Conservation (phyloP, 1,140 invertebrate species). For the Drosophila carrolli region DNA sequence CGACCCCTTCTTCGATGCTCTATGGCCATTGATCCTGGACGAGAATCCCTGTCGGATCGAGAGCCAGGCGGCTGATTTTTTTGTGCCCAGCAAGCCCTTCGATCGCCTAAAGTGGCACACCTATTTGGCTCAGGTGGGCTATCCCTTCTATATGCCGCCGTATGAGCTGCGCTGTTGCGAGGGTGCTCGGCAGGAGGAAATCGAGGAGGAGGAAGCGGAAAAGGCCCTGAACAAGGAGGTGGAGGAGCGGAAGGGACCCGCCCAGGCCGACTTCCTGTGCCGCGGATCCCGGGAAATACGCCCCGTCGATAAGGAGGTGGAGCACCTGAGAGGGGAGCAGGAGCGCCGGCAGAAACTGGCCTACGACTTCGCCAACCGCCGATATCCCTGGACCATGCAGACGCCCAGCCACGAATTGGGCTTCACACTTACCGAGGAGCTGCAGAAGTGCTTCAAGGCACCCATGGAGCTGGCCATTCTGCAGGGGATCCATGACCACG, state of each 20-base stretch:
- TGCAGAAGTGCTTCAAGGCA: constrained; percentile 24
- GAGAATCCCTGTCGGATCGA: constrained; percentile 60
- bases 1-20: constrained; percentile 59
- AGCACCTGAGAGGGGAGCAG: constrained; percentile 8
- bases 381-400: constrained; percentile 74
- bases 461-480: constrained; percentile 54
- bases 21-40: constrained; percentile 71
- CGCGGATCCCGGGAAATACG: constrained; percentile 28
- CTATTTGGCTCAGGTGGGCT: constrained; percentile 55
- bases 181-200: constrained; percentile 16
- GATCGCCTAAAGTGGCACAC: constrained; percentile 55
- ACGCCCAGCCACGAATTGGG: constrained; percentile 45
- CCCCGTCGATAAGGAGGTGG: constrained; percentile 34
- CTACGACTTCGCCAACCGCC: constrained; percentile 63
- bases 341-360: constrained; percentile 60
- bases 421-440: constrained; percentile 39
- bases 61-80: constrained; percentile 33
- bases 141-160: constrained; percentile 47
- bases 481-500: constrained; percentile 41
- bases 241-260: neutral
- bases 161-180: constrained; percentile 52
- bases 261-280: neutral
- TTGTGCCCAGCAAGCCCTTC: constrained; percentile 51
- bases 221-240: constrained; percentile 14
- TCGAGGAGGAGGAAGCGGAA: constrained; percentile 7